Base-by-base conservation (phyloP, 1,140 invertebrate species). In the Zaprionus camerounensis region DNA sequence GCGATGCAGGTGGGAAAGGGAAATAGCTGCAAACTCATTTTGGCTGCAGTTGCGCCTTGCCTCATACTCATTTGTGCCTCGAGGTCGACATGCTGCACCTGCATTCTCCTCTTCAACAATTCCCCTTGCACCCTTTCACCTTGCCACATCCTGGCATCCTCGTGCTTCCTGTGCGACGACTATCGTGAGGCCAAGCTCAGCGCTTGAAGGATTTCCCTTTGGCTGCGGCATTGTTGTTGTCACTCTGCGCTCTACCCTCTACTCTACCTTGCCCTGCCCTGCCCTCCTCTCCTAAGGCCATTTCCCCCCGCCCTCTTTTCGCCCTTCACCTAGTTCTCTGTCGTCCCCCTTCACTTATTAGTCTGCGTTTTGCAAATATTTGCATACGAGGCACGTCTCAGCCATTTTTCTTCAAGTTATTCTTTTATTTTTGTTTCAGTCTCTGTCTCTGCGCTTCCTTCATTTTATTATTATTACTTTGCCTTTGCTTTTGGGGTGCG, bases 371-470 rank as follows among this genome's bases (percentile, higher is more conserved):
- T 84, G 79, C 70, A 91, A 88, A 91, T 82, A 91, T 91, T 91
- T 91, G 84, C 88, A 91, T 91, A 91, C 81, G 75, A 79, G 71
- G 77, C 88, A 91, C 88, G 88, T 91, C 76, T 82, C 76, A 59
- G 85, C 74, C 78, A 88, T 90, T 88, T 81, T 90, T 90, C 84
- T 81, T 74, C 49, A 59, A 75, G 76, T 77, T 75, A 56, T 76
- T 78, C 66, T 77, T 58, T 82, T 86, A 77, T 82, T 86, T 86
- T 66, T 68, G 61, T 76, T 20, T 49, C n/a, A 63, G 34, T 36
- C 36, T 38, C 36, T 38, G 36, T 74, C 26, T 69, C 34, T 59
- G 15, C 46, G 53, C 46, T 74, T 69, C 34, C 58, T 68, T 76
- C 79, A 71, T 79, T 76, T 71, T 81, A 81, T 86, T 77, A 86